Conservation (phyloP, 2,888 invertebrate genomes). For the Ophion ellenae region DNA sequence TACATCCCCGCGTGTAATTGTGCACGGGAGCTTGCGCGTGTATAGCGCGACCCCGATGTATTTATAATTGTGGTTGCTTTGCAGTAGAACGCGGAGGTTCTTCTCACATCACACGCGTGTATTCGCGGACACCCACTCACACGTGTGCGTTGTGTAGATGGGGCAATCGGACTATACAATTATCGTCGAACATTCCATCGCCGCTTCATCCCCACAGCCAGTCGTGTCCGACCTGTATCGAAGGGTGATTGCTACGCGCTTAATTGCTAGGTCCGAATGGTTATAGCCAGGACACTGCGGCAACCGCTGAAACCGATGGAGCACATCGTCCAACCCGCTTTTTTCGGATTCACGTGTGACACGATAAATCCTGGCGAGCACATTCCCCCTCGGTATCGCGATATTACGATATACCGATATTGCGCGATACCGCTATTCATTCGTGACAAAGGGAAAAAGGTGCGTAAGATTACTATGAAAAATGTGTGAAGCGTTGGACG, state of each 20-base stretch:
- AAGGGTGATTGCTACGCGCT: slow-evolving; percentile 65
- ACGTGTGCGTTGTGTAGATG: slow-evolving; percentile 17
- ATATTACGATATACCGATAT: slow-evolving; percentile 5
- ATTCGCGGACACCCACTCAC: not conserved
- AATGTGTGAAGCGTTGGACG: not conserved
- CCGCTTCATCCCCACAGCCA: not conserved
- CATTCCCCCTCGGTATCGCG: not conserved
- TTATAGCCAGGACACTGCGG: slow-evolving; percentile 47
- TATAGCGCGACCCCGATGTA: slow-evolving; percentile 18
- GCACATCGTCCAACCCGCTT: slow-evolving; percentile 47
- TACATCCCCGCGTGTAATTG: slow-evolving; percentile 42
- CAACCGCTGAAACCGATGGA: slow-evolving; percentile 55
- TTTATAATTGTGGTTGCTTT: slow-evolving; percentile 57
- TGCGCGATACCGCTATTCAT: slow-evolving; percentile 12
- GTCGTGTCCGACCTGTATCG: slow-evolving; percentile 37
- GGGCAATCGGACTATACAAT: slow-evolving; percentile 58
- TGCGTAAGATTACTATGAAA: not conserved
- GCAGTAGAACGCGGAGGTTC: slow-evolving; percentile 37
- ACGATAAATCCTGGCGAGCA: slow-evolving; percentile 40
- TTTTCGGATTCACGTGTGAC: slow-evolving; percentile 25
- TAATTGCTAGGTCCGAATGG: slow-evolving; percentile 65
- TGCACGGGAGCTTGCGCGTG: slow-evolving; percentile 16
- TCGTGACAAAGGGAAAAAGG: slow-evolving; percentile 1
- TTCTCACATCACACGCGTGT: not conserved
- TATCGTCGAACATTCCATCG: slow-evolving; percentile 59